These are phyloP conservation scores for Phengaris arion DNA, from an alignment of 2,888 invertebrate species.

Conservation along the genomic window DNA sequence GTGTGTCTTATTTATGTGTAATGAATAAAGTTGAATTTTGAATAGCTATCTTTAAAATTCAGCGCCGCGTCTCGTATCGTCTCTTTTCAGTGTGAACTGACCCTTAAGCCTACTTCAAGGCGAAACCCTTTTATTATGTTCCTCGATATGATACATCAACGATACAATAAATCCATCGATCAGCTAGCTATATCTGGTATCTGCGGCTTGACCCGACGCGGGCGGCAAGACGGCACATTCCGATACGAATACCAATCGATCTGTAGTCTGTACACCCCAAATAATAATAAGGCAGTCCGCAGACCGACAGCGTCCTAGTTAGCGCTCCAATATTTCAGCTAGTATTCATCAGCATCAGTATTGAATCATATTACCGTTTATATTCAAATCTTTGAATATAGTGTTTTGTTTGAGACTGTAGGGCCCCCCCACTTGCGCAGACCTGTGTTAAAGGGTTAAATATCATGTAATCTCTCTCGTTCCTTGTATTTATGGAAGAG, in stretches of 20 bases:
- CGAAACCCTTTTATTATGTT: too few species aligned
- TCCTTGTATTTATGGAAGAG: too few species aligned
- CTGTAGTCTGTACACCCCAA: conserved; percentile 30
- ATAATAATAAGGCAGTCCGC: conserved; percentile 29
- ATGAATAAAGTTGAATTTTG: too few species aligned
- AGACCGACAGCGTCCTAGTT: conserved; percentile 12
- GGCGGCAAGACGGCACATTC: conserved; percentile 48
- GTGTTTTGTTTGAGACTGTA: too few species aligned
- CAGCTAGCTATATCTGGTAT: conserved; percentile 46
- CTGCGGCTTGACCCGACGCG: conserved; percentile 50
- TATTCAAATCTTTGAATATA: neutral
- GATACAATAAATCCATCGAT: conserved; percentile 46
- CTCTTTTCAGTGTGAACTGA: too few species aligned
- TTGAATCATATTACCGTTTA: neutral
- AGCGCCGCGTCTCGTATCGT: too few species aligned
- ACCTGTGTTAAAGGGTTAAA: too few species aligned
- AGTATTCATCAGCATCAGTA: neutral
- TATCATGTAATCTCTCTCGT: too few species aligned
- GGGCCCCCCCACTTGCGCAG: too few species aligned
- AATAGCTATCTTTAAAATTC: too few species aligned
- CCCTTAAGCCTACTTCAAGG: too few species aligned
- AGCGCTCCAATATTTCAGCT: conserved; percentile 3
- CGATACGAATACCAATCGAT: conserved; percentile 48
- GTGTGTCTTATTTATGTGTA: too few species aligned
- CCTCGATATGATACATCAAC: conserved; percentile 27